phyloP scores from a whole-genome alignment of 2,113 vertebrate genomes.

The Collichthys lucidus region DNA sequence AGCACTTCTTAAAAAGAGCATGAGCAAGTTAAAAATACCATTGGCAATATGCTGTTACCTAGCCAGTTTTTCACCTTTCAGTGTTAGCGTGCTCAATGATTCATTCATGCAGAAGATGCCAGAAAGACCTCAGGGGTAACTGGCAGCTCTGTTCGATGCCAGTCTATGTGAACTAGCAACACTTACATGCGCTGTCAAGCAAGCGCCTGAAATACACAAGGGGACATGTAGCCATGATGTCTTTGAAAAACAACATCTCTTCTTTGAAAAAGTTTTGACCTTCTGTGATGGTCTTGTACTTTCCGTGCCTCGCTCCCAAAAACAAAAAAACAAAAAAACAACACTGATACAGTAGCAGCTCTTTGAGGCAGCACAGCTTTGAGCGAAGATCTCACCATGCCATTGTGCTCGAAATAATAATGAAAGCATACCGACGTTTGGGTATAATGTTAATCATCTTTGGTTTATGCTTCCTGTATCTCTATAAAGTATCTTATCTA shows the following conservation, averaged over 20 bases:
- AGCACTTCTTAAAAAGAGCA: slow-evolving; percentile 6
- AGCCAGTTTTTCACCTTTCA: slow-evolving; percentile 34
- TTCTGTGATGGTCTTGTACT: not conserved
- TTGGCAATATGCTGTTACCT: slow-evolving; percentile 17
- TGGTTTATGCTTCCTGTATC: not conserved
- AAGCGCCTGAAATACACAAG: slow-evolving; percentile 34
- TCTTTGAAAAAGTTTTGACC: slow-evolving; percentile 12
- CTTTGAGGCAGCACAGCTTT: not conserved
- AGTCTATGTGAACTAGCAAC: slow-evolving; percentile 33
- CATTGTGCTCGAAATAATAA: not conserved
- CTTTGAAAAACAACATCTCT: slow-evolving; percentile 12
- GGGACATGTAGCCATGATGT: slow-evolving; percentile 15
- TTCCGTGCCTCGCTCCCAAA: not conserved
- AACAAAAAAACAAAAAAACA: not conserved
- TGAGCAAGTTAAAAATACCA: slow-evolving; percentile 20
- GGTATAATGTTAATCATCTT: not conserved
- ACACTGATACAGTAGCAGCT: not conserved
- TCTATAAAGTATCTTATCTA: too few species aligned
- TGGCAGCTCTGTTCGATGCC: slow-evolving; percentile 39
- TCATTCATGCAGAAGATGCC: slow-evolving; percentile 58
- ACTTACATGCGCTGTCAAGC: slow-evolving; percentile 41
- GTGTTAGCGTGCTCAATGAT: slow-evolving; percentile 36
- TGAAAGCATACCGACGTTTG: not conserved
- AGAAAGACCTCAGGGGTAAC: slow-evolving; percentile 45
- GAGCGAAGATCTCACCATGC: not conserved